Evolutionary conservation across 2,797 vertebrate species (phyloP).

Genomic region (Rhinogobio ventralis): DNA sequence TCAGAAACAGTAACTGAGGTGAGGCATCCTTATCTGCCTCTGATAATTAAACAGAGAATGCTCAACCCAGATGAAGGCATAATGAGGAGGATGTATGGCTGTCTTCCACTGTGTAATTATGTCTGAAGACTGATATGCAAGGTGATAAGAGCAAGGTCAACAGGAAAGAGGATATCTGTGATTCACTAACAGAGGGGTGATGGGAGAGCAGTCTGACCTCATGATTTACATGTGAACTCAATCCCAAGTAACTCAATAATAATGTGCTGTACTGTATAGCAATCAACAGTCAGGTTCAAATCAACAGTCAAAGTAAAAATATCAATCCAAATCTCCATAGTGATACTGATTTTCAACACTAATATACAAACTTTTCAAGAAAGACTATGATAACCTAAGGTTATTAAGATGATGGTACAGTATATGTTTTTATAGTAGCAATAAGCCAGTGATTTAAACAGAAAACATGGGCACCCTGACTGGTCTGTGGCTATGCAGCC

Average conservation of each 20-base stretch:
- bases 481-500: too few relatives aligned
- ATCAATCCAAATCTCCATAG: background rate
- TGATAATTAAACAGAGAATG: constrained; percentile 20
- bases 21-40: background rate
- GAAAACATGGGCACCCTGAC: background rate
- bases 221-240: constrained; percentile 36
- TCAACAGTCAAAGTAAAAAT: constrained; percentile 5
- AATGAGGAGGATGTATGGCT: constrained; percentile 20
- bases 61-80: constrained; percentile 26
- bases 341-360: background rate
- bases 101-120: constrained; percentile 20
- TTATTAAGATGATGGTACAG: background rate
- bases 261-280: background rate
- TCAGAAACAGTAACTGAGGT: constrained; percentile 1
- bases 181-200: constrained; percentile 24
- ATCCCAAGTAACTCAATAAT: constrained; percentile 4
- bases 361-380: background rate
- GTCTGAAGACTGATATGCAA: constrained; percentile 35
- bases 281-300: background rate
- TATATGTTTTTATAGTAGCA: background rate
- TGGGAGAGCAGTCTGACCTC: constrained; percentile 5
- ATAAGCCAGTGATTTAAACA: constrained; percentile 15
- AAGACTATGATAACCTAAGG: background rate
- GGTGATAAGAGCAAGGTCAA: constrained; percentile 47
- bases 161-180: constrained; percentile 45